Conservation (phyloP, 2,888 invertebrate genomes). For the Diachrysia chrysitis region DNA sequence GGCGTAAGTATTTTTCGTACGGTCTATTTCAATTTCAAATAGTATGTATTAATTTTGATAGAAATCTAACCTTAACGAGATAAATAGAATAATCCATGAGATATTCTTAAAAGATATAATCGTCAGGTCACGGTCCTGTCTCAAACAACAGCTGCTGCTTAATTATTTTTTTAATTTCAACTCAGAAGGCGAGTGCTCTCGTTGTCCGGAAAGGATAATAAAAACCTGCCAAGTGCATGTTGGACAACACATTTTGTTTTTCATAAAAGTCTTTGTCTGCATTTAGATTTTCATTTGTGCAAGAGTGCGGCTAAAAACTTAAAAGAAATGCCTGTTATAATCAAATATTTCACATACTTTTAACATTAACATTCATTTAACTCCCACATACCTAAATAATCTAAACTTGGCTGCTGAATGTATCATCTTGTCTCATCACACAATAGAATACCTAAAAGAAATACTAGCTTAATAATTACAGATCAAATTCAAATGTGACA, state of each 20-base stretch:
- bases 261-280: conserved; percentile 3
- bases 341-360: background rate
- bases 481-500: too few species aligned
- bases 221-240: conserved; percentile 6
- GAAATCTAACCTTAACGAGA: background rate
- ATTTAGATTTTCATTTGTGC: background rate
- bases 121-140: conserved; percentile 4
- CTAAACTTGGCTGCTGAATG: too few species aligned
- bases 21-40: too few species aligned
- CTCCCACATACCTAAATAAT: too few species aligned
- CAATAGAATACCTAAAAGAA: too few species aligned
- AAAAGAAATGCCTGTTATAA: background rate
- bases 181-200: conserved; percentile 4
- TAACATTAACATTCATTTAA: too few species aligned
- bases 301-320: background rate
- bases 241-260: background rate
- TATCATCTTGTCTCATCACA: too few species aligned
- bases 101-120: background rate
- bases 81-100: background rate
- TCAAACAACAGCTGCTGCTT: conserved; percentile 4
- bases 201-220: conserved; percentile 1
- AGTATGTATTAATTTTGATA: too few species aligned
- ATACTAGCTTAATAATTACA: too few species aligned
- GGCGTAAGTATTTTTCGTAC: too few species aligned
- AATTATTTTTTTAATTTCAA: conserved; percentile 4